These are phyloP conservation scores for Actinostola sp. DNA, from an alignment of 92 coral and sea anemone species.

Conservation along the genomic window DNA sequence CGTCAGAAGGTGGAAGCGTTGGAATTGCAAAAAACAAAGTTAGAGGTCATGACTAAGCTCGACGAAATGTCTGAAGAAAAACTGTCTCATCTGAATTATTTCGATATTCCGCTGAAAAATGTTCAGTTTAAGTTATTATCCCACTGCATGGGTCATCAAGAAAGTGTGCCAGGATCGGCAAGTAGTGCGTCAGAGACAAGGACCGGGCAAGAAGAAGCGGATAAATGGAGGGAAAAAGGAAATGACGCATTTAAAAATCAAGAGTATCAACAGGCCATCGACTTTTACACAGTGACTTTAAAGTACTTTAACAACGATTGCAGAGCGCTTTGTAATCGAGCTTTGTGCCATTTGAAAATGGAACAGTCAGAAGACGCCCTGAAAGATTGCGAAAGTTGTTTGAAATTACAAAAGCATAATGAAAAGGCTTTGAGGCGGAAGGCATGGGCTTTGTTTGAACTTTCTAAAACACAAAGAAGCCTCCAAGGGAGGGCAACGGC, in stretches of 20 bases:
- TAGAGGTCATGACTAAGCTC: slow-evolving; percentile 42
- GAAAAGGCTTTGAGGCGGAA: slow-evolving; percentile 71
- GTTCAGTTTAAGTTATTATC: slow-evolving; percentile 58
- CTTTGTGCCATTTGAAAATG: slow-evolving; percentile 65
- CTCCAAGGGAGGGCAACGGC: slow-evolving; percentile 32
- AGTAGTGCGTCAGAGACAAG: neutral
- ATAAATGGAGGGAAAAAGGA: slow-evolving; percentile 59
- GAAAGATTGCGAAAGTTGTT: slow-evolving; percentile 67
- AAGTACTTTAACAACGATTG: slow-evolving; percentile 26
- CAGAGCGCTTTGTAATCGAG: slow-evolving; percentile 63
- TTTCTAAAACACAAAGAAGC: slow-evolving; percentile 32
- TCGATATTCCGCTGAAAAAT: slow-evolving; percentile 60
- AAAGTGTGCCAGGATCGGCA: neutral
- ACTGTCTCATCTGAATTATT: slow-evolving; percentile 24
- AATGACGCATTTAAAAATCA: slow-evolving; percentile 58
- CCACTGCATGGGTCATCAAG: slow-evolving; percentile 53
- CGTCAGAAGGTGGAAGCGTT: slow-evolving; percentile 65
- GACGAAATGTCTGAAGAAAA: slow-evolving; percentile 17
- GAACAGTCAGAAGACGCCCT: slow-evolving; percentile 60
- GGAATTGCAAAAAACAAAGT: slow-evolving; percentile 54
- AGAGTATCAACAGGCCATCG: slow-evolving; percentile 42
- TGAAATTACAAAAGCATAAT: slow-evolving; percentile 39
- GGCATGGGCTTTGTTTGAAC: slow-evolving; percentile 75
- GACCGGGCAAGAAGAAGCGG: slow-evolving; percentile 15
- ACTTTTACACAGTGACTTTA: slow-evolving; percentile 52